Conservation (phyloP, 2,797 vertebrate species). For the Limosa lapponica region DNA sequence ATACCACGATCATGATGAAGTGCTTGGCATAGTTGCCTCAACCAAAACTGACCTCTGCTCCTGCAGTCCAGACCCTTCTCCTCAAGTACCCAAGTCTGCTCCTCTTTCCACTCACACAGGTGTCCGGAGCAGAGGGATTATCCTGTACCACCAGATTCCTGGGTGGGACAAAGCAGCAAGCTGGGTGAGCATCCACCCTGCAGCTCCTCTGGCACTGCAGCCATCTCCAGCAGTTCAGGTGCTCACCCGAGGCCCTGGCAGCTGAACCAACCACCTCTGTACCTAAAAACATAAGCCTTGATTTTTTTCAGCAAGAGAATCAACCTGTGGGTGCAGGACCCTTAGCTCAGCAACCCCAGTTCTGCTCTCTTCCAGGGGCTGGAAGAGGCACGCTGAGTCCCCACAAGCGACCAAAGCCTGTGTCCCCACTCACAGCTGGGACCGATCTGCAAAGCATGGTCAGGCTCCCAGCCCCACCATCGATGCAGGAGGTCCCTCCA, state of each 20-base stretch:
- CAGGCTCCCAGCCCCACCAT: rapidly evolving
- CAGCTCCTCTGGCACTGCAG: background rate
- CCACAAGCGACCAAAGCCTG: background rate
- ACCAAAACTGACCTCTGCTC: background rate
- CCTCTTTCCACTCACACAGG: background rate
- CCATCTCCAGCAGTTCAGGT: background rate
- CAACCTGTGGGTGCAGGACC: background rate
- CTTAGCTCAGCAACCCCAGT: background rate
- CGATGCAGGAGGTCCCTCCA: background rate
- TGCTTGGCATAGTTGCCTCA: background rate
- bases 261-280: background rate
- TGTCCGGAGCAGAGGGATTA: background rate
- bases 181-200: rapidly evolving
- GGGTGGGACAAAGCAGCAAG: background rate
- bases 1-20: background rate
- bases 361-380: background rate
- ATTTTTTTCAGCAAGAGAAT: background rate
- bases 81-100: background rate
- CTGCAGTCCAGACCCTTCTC: background rate
- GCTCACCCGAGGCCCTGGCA: background rate
- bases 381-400: background rate
- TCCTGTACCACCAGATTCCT: background rate
- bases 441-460: background rate
- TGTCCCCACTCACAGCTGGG: background rate
- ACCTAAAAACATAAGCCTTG: background rate